Conservation (phyloP, 2,797 vertebrate species). For the Poeciliopsis presidionis region DNA sequence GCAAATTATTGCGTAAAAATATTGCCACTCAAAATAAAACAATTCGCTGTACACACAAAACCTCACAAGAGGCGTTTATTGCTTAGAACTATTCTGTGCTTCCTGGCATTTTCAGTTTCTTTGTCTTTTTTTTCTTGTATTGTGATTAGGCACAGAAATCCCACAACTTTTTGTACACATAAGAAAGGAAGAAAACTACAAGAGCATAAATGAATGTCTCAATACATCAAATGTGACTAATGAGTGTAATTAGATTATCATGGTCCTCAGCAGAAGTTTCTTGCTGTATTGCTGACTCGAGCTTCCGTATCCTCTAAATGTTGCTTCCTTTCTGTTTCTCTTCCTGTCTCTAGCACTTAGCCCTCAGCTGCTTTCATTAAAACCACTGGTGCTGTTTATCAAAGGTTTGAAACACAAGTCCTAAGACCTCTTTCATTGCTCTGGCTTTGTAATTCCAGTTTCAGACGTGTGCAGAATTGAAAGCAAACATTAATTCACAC, state of each 20-base stretch:
- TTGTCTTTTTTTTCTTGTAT: constrained; percentile 6
- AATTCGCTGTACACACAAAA: not conserved
- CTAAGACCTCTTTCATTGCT: constrained; percentile 12
- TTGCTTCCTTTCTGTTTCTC: constrained; percentile 39
- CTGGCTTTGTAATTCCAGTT: not conserved
- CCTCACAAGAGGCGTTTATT: not conserved
- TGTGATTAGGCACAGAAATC: constrained; percentile 15
- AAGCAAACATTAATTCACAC: not conserved
- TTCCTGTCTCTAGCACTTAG: constrained; percentile 17
- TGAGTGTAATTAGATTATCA: constrained; percentile 18
- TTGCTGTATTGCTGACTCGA: constrained; percentile 41
- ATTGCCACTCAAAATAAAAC: not conserved
- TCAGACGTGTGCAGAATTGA: not conserved
- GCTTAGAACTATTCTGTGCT: not conserved
- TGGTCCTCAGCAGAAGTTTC: constrained; percentile 24
- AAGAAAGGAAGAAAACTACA: not conserved
- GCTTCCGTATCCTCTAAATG: constrained; percentile 18
- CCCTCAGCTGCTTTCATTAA: constrained; percentile 14
- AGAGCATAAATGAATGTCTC: constrained; percentile 5
- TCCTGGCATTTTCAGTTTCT: not conserved
- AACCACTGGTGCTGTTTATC: constrained; percentile 30
- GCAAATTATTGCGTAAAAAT: not conserved
- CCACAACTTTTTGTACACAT: not conserved
- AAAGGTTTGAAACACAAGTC: constrained; percentile 22
- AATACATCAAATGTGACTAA: constrained; percentile 33